Conservation (phyloP, 2,797 vertebrate genomes). For the Gallinago solitaria region DNA sequence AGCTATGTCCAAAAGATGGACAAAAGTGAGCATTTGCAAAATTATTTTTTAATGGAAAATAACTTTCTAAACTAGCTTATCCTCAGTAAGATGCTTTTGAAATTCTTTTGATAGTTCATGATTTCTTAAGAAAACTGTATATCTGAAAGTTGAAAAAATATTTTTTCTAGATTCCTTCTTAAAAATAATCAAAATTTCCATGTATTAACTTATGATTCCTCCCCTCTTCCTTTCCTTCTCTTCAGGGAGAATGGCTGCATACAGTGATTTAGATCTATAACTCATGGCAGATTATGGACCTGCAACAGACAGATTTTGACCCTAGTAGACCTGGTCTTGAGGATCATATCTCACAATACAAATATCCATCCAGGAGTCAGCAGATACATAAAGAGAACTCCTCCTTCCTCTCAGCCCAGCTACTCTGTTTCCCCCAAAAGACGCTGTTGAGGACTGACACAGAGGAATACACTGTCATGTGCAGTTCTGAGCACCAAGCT, state of each 20-base stretch:
- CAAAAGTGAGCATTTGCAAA: neutral
- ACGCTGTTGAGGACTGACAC: neutral
- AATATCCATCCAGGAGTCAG: neutral
- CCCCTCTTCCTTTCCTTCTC: neutral
- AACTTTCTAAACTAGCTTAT: neutral
- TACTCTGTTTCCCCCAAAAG: neutral
- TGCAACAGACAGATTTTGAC: neutral
- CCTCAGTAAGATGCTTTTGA: neutral
- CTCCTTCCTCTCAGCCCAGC: neutral
- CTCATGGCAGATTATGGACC: neutral
- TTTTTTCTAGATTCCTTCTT: neutral
- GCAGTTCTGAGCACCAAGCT: neutral
- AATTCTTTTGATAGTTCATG: neutral
- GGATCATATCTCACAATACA: fast-evolving
- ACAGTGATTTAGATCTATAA: neutral
- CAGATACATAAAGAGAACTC: neutral
- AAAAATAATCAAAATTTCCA: neutral
- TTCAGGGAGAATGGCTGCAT: neutral
- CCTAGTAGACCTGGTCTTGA: neutral
- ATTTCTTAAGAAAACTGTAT: neutral
- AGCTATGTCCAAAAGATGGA: neutral
- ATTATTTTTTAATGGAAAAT: neutral
- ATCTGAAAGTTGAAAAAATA: neutral
- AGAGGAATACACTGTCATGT: fast-evolving
- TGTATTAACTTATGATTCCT: neutral